Evolutionary conservation across 2,888 invertebrate species (phyloP).

Genomic region (Brachypalpus laphriformis): DNA sequence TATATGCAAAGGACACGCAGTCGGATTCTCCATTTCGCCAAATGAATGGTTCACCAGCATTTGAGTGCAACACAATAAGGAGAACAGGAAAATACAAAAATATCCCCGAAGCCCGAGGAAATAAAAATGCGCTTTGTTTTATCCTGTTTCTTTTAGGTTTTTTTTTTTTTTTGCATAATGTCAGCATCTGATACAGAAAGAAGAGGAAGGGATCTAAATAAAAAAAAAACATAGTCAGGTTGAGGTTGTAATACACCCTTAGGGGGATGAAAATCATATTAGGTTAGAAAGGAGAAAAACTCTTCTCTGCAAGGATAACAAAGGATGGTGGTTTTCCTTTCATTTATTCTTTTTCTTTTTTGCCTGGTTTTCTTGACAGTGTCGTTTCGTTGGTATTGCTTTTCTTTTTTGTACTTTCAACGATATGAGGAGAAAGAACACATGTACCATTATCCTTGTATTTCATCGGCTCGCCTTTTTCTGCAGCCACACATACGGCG

Average conservation of each 20-base stretch:
- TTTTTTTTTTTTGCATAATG: constrained; percentile 29
- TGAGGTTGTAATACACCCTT: constrained; percentile 47
- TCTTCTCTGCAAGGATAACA: constrained; percentile 52
- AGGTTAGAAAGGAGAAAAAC: constrained; percentile 35
- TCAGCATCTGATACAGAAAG: constrained; percentile 54
- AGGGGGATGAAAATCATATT: constrained; percentile 49
- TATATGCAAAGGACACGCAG: neutral
- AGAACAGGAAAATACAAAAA: constrained; percentile 1
- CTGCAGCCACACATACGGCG: constrained; percentile 13
- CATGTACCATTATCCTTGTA: constrained; percentile 73
- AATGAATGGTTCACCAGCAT: constrained; percentile 12
- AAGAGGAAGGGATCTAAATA: constrained; percentile 14
- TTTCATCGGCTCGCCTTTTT: constrained; percentile 62
- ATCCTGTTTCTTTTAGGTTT: constrained; percentile 36
- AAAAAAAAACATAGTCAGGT: constrained; percentile 2
- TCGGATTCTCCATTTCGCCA: neutral
- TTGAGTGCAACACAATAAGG: neutral
- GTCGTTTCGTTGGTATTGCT: constrained; percentile 50
- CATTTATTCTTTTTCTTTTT: constrained; percentile 13
- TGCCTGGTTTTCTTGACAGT: constrained; percentile 42
- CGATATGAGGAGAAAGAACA: constrained; percentile 61
- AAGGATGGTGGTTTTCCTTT: constrained; percentile 23
- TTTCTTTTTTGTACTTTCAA: constrained; percentile 23
- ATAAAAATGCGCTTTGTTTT: constrained; percentile 57
- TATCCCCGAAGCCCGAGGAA: constrained; percentile 25